Evolutionary conservation across 2,888 invertebrate genomes (phyloP).

Genomic region (Drosophila fulvimacula): DNA sequence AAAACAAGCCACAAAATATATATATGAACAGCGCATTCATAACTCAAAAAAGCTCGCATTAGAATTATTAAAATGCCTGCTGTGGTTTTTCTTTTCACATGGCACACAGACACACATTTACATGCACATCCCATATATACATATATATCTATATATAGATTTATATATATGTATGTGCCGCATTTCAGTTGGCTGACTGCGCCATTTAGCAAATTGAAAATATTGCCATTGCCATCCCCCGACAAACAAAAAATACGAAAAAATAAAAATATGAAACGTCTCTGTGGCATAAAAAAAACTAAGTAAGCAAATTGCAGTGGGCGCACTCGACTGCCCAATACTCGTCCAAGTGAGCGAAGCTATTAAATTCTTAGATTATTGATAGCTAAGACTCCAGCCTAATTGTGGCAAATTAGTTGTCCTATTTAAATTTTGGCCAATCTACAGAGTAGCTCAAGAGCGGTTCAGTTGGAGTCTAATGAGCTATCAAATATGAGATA

Average conservation of each 20-base stretch:
- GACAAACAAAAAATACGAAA: conserved; percentile 15
- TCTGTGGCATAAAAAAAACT: conserved; percentile 31
- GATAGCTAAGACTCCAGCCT: no score
- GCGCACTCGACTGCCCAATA: neutral
- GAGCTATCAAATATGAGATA: no score
- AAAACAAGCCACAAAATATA: conserved; percentile 12
- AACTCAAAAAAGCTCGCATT: conserved; percentile 71
- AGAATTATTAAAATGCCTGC: conserved; percentile 77
- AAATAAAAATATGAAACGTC: conserved; percentile 21
- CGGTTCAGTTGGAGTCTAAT: no score
- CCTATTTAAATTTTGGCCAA: no score
- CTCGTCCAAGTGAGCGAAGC: neutral
- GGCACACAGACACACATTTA: conserved; percentile 40
- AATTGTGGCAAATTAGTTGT: no score
- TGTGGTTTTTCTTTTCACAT: conserved; percentile 67
- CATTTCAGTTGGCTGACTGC: conserved; percentile 75
- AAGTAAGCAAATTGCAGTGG: neutral
- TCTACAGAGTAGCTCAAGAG: no score
- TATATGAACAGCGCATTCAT: conserved; percentile 31
- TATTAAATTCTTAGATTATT: no score
- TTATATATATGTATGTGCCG: conserved; percentile 34
- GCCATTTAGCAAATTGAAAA: conserved; percentile 78
- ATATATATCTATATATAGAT: conserved; percentile 22
- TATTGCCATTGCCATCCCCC: conserved; percentile 61
- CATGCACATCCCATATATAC: conserved; percentile 19